phyloP scores from a whole-genome alignment of 2,113 vertebrate genomes.

The Cromileptes altivelis region DNA sequence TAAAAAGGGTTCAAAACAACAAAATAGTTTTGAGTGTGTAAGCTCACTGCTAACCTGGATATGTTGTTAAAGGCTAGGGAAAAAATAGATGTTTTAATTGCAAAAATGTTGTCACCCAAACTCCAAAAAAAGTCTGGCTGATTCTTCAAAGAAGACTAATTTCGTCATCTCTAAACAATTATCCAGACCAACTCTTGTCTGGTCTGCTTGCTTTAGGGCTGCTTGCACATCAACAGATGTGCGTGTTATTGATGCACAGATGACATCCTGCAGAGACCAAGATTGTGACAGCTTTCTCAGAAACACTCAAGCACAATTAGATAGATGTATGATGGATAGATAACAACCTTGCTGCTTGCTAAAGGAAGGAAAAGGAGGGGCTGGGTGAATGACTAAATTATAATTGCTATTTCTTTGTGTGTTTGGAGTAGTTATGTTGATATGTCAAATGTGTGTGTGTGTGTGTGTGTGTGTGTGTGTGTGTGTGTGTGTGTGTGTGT shows the following conservation, averaged over 20 bases:
- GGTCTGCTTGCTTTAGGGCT: constrained; percentile 37
- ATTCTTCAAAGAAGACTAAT: neutral
- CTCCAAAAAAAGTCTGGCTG: too few species aligned
- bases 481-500: neutral
- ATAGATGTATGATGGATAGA: constrained; percentile 60
- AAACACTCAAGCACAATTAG: constrained; percentile 60
- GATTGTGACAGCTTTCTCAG: constrained; percentile 62
- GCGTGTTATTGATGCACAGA: constrained; percentile 58
- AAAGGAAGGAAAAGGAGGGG: neutral
- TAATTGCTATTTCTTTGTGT: constrained; percentile 49
- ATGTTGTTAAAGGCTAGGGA: too few species aligned
- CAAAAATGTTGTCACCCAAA: neutral
- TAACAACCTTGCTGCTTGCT: constrained; percentile 28
- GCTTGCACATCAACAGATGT: constrained; percentile 45
- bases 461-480: constrained; percentile 25
- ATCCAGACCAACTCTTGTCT: constrained; percentile 2
- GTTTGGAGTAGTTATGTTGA: neutral
- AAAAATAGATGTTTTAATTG: too few species aligned
- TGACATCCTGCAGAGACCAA: constrained; percentile 58
- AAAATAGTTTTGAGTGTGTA: too few species aligned
- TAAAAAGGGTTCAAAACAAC: too few species aligned
- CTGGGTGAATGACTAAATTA: constrained; percentile 36
- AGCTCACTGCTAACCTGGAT: too few species aligned
- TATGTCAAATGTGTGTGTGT: neutral
- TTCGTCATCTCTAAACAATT: constrained; percentile 8